Conservation (phyloP, 2,113 vertebrate species). For the Syngnathus typhle region DNA sequence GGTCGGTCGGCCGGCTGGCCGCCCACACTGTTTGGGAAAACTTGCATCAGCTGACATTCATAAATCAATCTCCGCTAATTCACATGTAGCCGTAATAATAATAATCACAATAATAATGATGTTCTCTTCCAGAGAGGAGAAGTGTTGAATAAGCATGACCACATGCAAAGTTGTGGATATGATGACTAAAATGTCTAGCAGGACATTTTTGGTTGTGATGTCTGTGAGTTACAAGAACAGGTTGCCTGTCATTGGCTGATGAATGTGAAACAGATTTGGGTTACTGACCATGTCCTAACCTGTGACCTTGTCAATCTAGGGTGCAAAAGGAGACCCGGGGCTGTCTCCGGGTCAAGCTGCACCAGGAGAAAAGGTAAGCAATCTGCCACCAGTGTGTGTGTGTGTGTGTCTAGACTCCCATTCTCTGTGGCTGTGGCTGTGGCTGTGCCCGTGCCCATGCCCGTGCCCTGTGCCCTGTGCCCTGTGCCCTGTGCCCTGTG, state of each 20-base stretch:
- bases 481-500: too few relatives aligned
- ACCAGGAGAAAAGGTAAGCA: conserved; percentile 81
- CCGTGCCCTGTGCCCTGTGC: too few relatives aligned
- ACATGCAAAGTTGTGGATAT: not conserved
- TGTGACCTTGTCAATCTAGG: conserved; percentile 65
- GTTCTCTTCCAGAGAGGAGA: not conserved
- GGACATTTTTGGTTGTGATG: not conserved
- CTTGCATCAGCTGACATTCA: not conserved
- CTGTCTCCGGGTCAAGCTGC: conserved; percentile 82
- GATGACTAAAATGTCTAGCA: not conserved
- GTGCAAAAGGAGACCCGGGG: conserved; percentile 89
- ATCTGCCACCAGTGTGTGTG: not conserved
- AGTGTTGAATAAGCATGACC: not conserved
- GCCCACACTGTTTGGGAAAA: not conserved
- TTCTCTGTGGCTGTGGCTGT: not conserved
- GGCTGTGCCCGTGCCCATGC: too few relatives aligned
- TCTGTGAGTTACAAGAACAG: not conserved
- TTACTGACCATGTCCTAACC: conserved; percentile 6
- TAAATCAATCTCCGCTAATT: not conserved
- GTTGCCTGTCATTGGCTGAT: not conserved
- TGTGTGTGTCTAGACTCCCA: not conserved
- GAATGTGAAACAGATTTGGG: not conserved
- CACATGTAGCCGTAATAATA: not conserved
- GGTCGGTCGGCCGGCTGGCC: too few relatives aligned
- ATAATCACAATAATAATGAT: not conserved